These are phyloP conservation scores for Hemitrygon akajei DNA, from an alignment of 2,797 vertebrate genomes.

Conservation along the genomic window DNA sequence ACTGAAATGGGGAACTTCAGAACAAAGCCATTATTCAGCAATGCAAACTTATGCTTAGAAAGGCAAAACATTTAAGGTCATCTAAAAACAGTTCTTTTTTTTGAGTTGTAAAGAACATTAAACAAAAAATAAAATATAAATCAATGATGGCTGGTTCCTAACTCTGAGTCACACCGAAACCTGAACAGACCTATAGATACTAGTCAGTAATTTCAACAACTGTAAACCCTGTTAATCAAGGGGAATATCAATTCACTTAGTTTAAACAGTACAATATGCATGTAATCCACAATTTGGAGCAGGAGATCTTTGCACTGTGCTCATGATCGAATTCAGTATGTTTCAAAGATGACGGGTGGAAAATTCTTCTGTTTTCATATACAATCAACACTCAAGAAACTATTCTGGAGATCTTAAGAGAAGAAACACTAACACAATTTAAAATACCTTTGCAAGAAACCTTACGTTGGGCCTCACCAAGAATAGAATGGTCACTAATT, in stretches of 20 bases:
- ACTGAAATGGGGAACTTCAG: background rate
- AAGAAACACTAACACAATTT: background rate
- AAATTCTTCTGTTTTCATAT: background rate
- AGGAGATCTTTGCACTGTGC: background rate
- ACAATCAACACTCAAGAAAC: background rate
- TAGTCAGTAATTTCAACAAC: background rate
- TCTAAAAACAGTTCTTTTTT: background rate
- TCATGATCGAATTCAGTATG: background rate
- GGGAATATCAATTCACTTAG: background rate
- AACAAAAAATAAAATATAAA: background rate
- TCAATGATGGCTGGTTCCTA: background rate
- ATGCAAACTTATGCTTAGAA: background rate
- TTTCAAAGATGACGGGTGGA: background rate
- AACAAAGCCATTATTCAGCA: background rate
- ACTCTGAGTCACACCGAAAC: background rate
- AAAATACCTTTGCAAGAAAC: background rate
- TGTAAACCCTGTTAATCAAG: background rate
- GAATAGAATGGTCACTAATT: background rate
- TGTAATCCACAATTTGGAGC: background rate
- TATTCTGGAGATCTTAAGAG: background rate
- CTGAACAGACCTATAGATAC: background rate
- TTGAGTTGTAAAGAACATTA: background rate
- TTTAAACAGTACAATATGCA: background rate
- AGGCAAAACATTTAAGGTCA: background rate
- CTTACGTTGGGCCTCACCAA: background rate